These are phyloP conservation scores for Triplophysa bombifrons DNA, from an alignment of 2,797 vertebrate species.

Conservation along the genomic window DNA sequence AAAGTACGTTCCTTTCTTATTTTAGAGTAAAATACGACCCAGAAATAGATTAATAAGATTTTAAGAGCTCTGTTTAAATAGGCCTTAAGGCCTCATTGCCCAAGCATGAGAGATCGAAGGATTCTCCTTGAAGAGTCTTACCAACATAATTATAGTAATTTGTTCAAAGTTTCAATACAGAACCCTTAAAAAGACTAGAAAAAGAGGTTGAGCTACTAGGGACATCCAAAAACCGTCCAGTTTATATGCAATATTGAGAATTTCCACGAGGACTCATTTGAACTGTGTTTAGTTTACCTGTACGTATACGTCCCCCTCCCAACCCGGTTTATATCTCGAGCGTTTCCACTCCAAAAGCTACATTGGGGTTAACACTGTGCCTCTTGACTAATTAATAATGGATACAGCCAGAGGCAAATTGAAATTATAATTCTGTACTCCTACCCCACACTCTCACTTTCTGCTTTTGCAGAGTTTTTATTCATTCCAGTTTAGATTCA, in stretches of 20 bases:
- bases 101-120: not conserved
- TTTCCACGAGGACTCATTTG: not conserved
- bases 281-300: slow-evolving; percentile 30
- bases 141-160: not conserved
- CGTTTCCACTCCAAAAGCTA: slow-evolving; percentile 40
- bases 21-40: not conserved
- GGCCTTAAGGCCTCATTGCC: not conserved
- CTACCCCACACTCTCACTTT: slow-evolving; percentile 61
- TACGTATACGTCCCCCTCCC: slow-evolving; percentile 24
- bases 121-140: slow-evolving; percentile 11
- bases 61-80: not conserved
- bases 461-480: slow-evolving; percentile 47
- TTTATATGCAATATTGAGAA: slow-evolving; percentile 4
- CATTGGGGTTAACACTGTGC: slow-evolving; percentile 38
- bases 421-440: slow-evolving; percentile 72
- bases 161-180: not conserved
- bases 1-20: not conserved
- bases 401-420: slow-evolving; percentile 73
- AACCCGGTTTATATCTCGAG: slow-evolving; percentile 4
- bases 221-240: not conserved
- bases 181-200: not conserved
- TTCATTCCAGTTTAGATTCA: slow-evolving; percentile 62
- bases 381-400: slow-evolving; percentile 74
- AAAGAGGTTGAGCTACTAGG: not conserved
- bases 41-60: not conserved